Percentiles rank a stretch among this genome's conserved stretches.
Conservation (phyloP, 1,140 invertebrate genomes). For the Heliconius eleuchia region DNA sequence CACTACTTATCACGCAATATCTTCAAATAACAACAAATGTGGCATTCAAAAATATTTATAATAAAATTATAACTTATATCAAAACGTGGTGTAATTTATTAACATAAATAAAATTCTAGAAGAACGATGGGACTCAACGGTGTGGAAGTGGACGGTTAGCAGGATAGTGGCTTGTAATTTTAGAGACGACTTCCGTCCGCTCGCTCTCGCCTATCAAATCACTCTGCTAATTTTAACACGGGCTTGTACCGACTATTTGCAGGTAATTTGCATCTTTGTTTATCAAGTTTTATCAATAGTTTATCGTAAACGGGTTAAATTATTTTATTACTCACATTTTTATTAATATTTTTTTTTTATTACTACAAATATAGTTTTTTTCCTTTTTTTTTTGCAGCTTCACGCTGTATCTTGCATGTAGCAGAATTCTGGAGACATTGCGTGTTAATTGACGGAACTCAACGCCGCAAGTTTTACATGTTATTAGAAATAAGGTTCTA, state of each 20-base stretch:
- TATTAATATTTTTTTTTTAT: no score
- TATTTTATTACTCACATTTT: no score
- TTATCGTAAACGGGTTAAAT: no score
- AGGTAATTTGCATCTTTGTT: conserved; percentile 30
- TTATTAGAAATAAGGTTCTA: not conserved
- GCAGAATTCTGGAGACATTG: no score
- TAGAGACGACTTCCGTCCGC: conserved; percentile 27
- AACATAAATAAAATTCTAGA: not conserved
- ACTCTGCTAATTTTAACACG: conserved; percentile 27
- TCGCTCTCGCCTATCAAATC: conserved; percentile 28
- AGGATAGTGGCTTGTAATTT: conserved; percentile 30
- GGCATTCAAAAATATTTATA: no score
- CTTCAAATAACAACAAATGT: no score
- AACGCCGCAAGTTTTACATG: not conserved
- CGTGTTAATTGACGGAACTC: no score
- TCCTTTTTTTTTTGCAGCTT: no score
- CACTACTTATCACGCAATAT: no score
- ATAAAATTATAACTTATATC: no score
- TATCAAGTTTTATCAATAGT: not conserved
- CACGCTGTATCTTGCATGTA: no score
- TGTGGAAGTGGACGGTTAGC: conserved; percentile 31
- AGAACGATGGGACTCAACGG: not conserved
- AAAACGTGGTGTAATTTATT: not conserved
- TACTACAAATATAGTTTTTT: no score
- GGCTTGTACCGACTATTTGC: conserved; percentile 14